A percentile compares a stretch with the other conserved stretches of the same genome.
These are phyloP conservation scores for Melieria crassipennis DNA, from an alignment of 2,888 invertebrate genomes.

Conservation along the genomic window DNA sequence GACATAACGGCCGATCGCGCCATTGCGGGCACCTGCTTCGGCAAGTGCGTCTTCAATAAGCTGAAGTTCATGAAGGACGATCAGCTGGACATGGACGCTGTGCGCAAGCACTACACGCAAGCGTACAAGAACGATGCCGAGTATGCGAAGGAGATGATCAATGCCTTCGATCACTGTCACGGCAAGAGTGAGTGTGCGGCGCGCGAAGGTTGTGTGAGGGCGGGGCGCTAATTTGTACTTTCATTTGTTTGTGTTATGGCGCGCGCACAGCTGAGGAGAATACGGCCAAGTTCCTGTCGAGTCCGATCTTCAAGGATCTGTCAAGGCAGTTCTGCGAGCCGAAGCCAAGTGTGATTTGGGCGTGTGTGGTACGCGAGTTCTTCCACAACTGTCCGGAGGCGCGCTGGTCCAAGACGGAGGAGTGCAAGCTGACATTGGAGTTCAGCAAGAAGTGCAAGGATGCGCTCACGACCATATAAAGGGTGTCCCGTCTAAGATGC, in stretches of 20 bases:
- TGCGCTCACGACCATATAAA: slow-evolving; percentile 40
- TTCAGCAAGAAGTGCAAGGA: slow-evolving; percentile 51
- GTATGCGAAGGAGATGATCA: slow-evolving; percentile 53
- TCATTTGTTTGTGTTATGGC: not conserved
- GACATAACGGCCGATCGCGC: slow-evolving; percentile 51
- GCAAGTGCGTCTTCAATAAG: slow-evolving; percentile 48
- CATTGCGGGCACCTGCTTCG: slow-evolving; percentile 51
- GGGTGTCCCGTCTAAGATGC: slow-evolving; percentile 11
- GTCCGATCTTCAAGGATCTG: slow-evolving; percentile 43
- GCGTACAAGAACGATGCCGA: slow-evolving; percentile 47
- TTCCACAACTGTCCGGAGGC: slow-evolving; percentile 54
- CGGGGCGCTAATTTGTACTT: not conserved
- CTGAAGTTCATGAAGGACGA: slow-evolving; percentile 46
- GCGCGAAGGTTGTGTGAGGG: not conserved
- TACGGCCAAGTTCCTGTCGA: slow-evolving; percentile 46
- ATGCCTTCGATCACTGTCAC: slow-evolving; percentile 55
- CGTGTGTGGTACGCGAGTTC: slow-evolving; percentile 52
- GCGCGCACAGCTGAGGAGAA: slow-evolving; percentile 47
- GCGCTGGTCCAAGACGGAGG: slow-evolving; percentile 52
- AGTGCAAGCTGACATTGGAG: slow-evolving; percentile 47
- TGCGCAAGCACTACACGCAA: slow-evolving; percentile 37
- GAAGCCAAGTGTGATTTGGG: slow-evolving; percentile 48
- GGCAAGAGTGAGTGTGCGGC: slow-evolving; percentile 43
- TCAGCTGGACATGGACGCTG: slow-evolving; percentile 49
- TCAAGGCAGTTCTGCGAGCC: slow-evolving; percentile 47